Evolutionary conservation across 2,888 invertebrate species (phyloP).

Genomic region (Patella depressa): DNA sequence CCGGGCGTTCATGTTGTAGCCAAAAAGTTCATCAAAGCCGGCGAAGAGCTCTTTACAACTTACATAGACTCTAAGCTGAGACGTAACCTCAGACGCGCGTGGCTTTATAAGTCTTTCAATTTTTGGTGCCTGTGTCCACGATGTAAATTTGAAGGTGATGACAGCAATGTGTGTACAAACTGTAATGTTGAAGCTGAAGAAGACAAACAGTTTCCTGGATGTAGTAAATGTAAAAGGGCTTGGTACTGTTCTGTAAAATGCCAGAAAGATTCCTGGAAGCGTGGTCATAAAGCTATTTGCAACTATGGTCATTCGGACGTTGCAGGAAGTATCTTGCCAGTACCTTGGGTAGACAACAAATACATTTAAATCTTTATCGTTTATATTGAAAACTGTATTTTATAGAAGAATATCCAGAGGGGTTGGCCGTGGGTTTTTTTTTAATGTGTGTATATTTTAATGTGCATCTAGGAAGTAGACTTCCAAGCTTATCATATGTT

Average conservation of each 20-base stretch:
- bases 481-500: too few species aligned
- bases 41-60: constrained; percentile 48
- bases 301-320: constrained; percentile 49
- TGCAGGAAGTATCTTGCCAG: not conserved
- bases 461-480: too few species aligned
- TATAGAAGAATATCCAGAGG: too few species aligned
- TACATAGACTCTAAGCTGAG: constrained; percentile 63
- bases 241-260: constrained; percentile 64
- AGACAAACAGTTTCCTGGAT: constrained; percentile 54
- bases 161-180: constrained; percentile 53
- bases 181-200: constrained; percentile 48
- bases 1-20: constrained; percentile 55
- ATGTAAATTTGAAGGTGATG: constrained; percentile 61
- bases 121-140: constrained; percentile 64
- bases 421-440: too few species aligned
- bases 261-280: constrained; percentile 58
- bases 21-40: constrained; percentile 2
- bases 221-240: constrained; percentile 59
- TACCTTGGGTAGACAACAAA: too few species aligned
- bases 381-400: too few species aligned
- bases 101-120: constrained; percentile 64
- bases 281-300: constrained; percentile 60
- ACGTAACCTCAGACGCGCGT: constrained; percentile 58
- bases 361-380: too few species aligned
- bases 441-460: too few species aligned